A percentile compares a stretch with the other conserved stretches of the same genome.
Conservation (phyloP, 2,797 vertebrate genomes). For the Karalla daura region DNA sequence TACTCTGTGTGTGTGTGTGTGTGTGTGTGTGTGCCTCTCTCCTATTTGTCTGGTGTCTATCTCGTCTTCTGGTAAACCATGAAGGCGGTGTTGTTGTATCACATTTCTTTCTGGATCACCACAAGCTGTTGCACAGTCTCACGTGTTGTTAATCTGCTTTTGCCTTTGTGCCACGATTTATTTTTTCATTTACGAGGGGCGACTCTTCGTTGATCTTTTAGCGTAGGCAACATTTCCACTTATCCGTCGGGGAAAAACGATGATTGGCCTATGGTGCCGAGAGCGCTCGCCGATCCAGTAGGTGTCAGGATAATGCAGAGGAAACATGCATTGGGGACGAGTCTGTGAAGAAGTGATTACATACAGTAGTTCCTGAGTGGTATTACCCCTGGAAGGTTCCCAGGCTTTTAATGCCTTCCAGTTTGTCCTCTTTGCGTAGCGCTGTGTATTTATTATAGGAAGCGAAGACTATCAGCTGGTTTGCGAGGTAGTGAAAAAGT, state of each 20-base stretch:
- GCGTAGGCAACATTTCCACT: slow-evolving; percentile 1
- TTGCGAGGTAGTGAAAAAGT: slow-evolving; percentile 3
- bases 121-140: slow-evolving; percentile 22
- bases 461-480: not conserved
- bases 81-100: slow-evolving; percentile 31
- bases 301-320: slow-evolving; percentile 65
- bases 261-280: not conserved
- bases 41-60: slow-evolving; percentile 31
- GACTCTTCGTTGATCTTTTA: slow-evolving; percentile 2
- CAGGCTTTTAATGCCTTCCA: not conserved
- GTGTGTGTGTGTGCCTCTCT: not conserved
- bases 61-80: slow-evolving; percentile 47
- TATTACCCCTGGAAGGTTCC: not conserved
- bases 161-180: slow-evolving; percentile 21
- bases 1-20: slow-evolving; percentile 20
- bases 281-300: slow-evolving; percentile 43
- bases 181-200: slow-evolving; percentile 19
- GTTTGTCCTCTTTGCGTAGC: not conserved
- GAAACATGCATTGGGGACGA: slow-evolving; percentile 8
- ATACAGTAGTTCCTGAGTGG: slow-evolving; percentile 4
- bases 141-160: slow-evolving; percentile 25
- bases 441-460: not conserved
- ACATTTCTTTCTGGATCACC: slow-evolving; percentile 25
- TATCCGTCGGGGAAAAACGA: not conserved
- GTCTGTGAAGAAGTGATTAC: not conserved